phyloP scores from a whole-genome alignment of 2,113 vertebrate genomes.

The Cavia aperea region DNA sequence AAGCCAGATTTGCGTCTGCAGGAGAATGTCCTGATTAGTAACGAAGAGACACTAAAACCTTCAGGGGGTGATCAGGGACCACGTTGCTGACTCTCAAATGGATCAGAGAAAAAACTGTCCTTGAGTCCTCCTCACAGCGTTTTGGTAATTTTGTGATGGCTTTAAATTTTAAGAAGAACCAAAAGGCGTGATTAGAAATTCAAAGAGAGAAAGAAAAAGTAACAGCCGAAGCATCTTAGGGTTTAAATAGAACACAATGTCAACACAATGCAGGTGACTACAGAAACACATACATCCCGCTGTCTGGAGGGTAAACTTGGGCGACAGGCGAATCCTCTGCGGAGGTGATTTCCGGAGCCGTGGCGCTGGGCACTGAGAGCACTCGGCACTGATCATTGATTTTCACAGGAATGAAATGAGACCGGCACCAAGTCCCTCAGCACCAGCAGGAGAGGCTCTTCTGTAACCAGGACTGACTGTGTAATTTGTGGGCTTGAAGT shows the following conservation, averaged over 20 bases:
- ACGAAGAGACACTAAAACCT: accelerated
- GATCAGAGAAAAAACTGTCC: not conserved
- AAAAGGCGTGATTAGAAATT: not conserved
- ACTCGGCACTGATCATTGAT: not conserved
- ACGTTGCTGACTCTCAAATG: not conserved
- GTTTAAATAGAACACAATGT: not conserved
- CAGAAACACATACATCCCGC: accelerated
- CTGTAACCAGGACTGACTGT: accelerated
- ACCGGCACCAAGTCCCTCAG: not conserved
- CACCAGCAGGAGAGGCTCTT: not conserved
- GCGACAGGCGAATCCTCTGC: not conserved
- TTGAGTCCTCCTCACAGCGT: not conserved
- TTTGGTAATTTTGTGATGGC: not conserved
- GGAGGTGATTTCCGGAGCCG: not conserved
- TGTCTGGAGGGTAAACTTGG: not conserved
- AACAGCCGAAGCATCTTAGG: not conserved
- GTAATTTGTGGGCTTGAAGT: not conserved
- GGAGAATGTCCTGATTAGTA: not conserved
- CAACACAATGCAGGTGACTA: not conserved
- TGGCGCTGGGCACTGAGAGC: not conserved
- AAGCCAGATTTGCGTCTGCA: accelerated
- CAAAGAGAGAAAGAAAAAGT: not conserved
- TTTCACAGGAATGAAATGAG: not conserved
- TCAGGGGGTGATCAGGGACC: accelerated
- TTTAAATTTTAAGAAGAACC: not conserved